Conservation (phyloP, 2,888 invertebrate genomes). For the Scotopteryx bipunctaria region DNA sequence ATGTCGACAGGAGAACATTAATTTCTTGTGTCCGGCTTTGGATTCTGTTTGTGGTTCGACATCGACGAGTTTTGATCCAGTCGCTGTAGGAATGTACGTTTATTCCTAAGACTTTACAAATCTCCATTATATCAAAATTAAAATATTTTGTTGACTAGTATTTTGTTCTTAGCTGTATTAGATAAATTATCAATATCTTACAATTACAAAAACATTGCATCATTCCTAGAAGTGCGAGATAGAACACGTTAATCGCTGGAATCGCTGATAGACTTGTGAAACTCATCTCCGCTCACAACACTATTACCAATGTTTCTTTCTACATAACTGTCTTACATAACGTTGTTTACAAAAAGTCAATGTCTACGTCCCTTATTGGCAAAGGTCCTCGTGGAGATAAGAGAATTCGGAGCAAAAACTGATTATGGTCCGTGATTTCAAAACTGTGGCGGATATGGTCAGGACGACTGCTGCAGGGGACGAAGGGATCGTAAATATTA, state of each 20-base stretch:
- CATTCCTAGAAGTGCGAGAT: slow-evolving; percentile 5
- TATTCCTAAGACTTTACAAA: no score
- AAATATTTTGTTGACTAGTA: no score
- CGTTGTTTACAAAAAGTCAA: not conserved
- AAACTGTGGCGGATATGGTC: slow-evolving; percentile 15
- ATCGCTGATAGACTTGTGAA: not conserved
- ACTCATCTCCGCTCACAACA: not conserved
- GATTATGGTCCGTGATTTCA: slow-evolving; percentile 6
- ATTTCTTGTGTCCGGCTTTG: no score
- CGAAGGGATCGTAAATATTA: slow-evolving; percentile 14
- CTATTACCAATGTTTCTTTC: not conserved
- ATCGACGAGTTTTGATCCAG: no score
- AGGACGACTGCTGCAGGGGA: slow-evolving; percentile 16
- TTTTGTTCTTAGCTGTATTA: not conserved
- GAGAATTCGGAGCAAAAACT: slow-evolving; percentile 28
- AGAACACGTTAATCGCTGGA: slow-evolving; percentile 11
- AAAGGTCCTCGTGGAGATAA: slow-evolving; percentile 7
- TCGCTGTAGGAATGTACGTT: no score
- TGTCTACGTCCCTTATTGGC: not conserved
- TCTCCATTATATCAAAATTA: no score
- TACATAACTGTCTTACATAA: not conserved
- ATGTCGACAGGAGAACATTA: no score
- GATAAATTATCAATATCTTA: not conserved
- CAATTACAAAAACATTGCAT: slow-evolving; percentile 4
- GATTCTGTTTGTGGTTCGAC: no score